A percentile compares a stretch with the other conserved stretches of the same genome.
Conservation (phyloP, 64 coral and sea anemone species). For the Porites australiensis region DNA sequence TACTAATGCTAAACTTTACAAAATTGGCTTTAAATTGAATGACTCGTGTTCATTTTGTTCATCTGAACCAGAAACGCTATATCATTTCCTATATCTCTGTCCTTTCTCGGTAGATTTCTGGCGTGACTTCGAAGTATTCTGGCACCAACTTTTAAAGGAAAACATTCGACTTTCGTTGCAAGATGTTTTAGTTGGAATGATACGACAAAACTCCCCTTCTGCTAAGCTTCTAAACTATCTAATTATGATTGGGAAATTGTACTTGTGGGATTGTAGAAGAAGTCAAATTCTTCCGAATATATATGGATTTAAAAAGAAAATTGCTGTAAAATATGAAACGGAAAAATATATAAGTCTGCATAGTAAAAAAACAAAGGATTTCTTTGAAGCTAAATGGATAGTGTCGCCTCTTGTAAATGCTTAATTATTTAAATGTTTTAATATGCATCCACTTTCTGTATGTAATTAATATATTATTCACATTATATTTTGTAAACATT, state of each 20-base stretch:
- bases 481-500: no score
- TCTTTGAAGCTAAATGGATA: conserved; percentile 5
- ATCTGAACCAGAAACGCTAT: neutral
- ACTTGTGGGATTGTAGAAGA: conserved; percentile 10
- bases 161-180: neutral
- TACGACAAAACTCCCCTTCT: neutral
- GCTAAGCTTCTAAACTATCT: no score
- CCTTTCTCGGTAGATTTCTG: neutral
- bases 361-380: neutral
- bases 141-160: conserved; percentile 1
- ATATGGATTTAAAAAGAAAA: conserved; percentile 9
- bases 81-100: conserved; percentile 5
- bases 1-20: conserved; percentile 1
- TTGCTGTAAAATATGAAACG: conserved; percentile 11
- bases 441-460: no score
- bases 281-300: neutral
- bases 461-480: no score
- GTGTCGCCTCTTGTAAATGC: neutral
- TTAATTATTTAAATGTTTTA: no score
- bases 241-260: neutral
- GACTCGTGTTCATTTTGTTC: neutral
- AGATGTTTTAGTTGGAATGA: conserved; percentile 12
- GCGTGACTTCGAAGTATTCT: neutral
- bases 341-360: neutral
- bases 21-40: conserved; percentile 1